Base-by-base conservation (phyloP, 2,888 invertebrate genomes). In the Muscina levida region DNA sequence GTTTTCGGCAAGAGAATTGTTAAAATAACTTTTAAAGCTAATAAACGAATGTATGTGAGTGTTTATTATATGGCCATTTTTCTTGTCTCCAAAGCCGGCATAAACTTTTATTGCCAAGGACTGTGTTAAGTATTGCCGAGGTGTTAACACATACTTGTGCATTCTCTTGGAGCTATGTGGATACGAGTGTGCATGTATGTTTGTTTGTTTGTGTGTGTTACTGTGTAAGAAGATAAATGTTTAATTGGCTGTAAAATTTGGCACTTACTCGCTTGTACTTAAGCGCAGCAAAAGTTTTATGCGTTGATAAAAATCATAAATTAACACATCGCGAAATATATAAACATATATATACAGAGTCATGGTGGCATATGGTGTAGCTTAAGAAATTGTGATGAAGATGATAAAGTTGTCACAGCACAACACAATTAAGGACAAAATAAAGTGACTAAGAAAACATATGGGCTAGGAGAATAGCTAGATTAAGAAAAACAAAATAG, bases 241-340 rank as follows among this genome's bases (percentile, higher is more conserved):
- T 67, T 75, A 74, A 79, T 79, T 79, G 71, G 44, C 51, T 72
- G 74, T 56, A 59, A 78, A 78, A 65, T 73, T 77, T 78, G 68
- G 53, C 74, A 67, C 51, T 75, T 71, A 22, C 22, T 4, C 37
- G 17, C 13, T 42, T 10, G 24, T 22, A 42, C 39, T 6, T 70
- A 11, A 24, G n/a, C n/a, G n/a, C n/a, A n/a, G n/a, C n/a, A n/a
- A 39, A 42, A 42, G 2, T 1, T 17, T 39, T 70, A 42, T 22
- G 15, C 1, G 24, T 0, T 0, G 42, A 24, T 17, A 37, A 39
- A 10, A 26, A 17, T 11, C 37, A 39, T 11, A 3, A 0, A 19
- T 10, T 10, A 13, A 31, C 19, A n/a, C n/a, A n/a, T n/a, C n/a
- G n/a, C n/a, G n/a, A n/a, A n/a, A n/a, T n/a, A n/a, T n/a, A n/a